Base-by-base conservation (phyloP, 2,113 vertebrate species). In the Erythrocercus mccallii region DNA sequence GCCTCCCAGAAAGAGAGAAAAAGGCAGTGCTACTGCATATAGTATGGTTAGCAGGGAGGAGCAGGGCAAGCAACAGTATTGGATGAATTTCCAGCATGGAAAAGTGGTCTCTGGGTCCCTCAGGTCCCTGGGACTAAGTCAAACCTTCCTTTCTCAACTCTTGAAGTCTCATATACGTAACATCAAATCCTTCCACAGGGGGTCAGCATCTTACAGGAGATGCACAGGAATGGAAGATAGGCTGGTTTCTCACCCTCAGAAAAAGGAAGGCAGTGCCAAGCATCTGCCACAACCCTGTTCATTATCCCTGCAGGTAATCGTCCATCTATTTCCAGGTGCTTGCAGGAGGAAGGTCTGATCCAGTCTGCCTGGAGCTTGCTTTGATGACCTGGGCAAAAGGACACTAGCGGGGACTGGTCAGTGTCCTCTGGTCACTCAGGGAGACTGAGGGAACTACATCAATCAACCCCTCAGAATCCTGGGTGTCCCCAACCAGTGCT, bases 201-300 rank as follows among this genome's bases (percentile, higher is more conserved):
- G 85, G 95, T 91, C 95, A 90, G 48, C 71, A 48, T 88, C 66
- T 91, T 33, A 79, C 48, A 91, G 88, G 53, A 70, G 48, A 91
- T 94, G 79, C 33, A 14, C 51, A 35, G n/a, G 40, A 54, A 48
- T 2, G 10, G 21, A 11, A 20, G 22, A 18, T 20, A 6, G 33
- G 25, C 62, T 7, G 13, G 13, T 24, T 88, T 81, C 48, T 57
- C 9, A 21, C 15, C 42, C 54, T 50, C 20, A 3, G 50, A 18
- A 11, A 51, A 81, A 60, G 19, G 15, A 35, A 23, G 35, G 56
- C 45, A 86, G 60, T 12, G 4, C 42, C 47, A 50, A 51, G 56
- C 38, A 3, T 20, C 47, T 68, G 27, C 56, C 56, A 10, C 44
- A 79, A 4, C 40, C 71, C 61, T 12, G 5, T 8, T 45, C 53